Base-by-base conservation (phyloP, 2,113 vertebrate genomes). In the Atlantisia rogersi region DNA sequence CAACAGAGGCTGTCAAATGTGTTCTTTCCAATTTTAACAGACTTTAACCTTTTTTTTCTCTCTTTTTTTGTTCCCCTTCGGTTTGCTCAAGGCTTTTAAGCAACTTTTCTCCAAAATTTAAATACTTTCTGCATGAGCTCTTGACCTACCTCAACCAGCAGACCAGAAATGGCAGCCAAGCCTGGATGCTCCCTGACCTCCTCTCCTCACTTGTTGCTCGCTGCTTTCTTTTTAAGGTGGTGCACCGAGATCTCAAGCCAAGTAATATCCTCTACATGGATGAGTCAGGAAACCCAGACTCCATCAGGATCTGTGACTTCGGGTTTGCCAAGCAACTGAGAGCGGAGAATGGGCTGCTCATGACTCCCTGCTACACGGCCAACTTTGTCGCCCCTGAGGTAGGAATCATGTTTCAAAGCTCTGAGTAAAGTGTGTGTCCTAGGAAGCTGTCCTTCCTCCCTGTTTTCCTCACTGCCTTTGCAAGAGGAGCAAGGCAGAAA, bases 331-430 rank as follows among this genome's bases (percentile, higher is more conserved):
- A 99, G 95, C 99, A 99, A 88, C 98, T 99, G 44, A 97, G 99
- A 48, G 99, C 99, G 0, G 99, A 99, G 97, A 99, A 99, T 0
- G 99, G 99, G 35, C 97, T 99, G 78, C 97, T 99, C 78, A 99
- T 99, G 99, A 99, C 99, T 2, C 99, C 99, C 3, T 99, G 99
- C 97, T 99, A 99, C 96, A 99, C 99, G 0, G 99, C 99, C 22
- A 99, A 99, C 60, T 99, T 99, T 29, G 99, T 99, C 2, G 99
- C 99, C 80, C 99, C 99, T 2, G 99, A 99, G 99, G 99, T 99
- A 94, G 86, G 96, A 75, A 75, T 31, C 4, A 0, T 22, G 4
- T 94, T 73, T 31, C 80, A 35, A 87, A 79, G 69, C 53, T 4
- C 0, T 52, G 50, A 58, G 19, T 18, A 75, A 4, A 2, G 12